Conservation (phyloP, 2,888 invertebrate genomes). For the Autographa gamma region DNA sequence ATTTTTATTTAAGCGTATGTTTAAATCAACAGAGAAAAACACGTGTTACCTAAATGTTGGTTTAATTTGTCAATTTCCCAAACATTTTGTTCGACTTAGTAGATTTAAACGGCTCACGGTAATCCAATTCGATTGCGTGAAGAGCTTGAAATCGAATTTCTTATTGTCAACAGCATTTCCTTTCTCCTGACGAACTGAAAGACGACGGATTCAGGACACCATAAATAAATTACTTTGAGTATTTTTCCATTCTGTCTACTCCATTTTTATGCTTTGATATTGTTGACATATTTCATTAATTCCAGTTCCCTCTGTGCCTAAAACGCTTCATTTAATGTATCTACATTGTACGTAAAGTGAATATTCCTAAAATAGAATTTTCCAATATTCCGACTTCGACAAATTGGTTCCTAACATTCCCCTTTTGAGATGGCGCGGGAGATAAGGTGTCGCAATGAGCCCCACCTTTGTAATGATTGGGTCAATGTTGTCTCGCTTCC, state of each 20-base stretch:
- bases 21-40: too few species aligned
- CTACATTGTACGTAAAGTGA: slow-evolving; percentile 25
- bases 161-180: slow-evolving; percentile 21
- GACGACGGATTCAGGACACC: neutral
- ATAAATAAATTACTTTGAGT: slow-evolving; percentile 6
- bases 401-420: slow-evolving; percentile 65
- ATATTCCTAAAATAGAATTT: slow-evolving; percentile 54
- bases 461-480: slow-evolving; percentile 56
- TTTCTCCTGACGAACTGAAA: slow-evolving; percentile 8
- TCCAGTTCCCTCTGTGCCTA: neutral
- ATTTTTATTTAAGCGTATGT: too few species aligned
- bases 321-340: neutral
- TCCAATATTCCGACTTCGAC: slow-evolving; percentile 63
- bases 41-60: neutral
- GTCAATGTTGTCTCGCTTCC: slow-evolving; percentile 67
- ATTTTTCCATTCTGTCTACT: neutral
- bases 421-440: slow-evolving; percentile 49
- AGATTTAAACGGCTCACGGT: slow-evolving; percentile 1
- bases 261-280: neutral
- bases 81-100: neutral
- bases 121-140: slow-evolving; percentile 23
- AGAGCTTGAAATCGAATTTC: slow-evolving; percentile 26
- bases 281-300: slow-evolving; percentile 7
- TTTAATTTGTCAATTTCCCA: neutral
- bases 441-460: slow-evolving; percentile 54